Base-by-base conservation (phyloP, 2,888 invertebrate species). In the Tenthredo mesomela region DNA sequence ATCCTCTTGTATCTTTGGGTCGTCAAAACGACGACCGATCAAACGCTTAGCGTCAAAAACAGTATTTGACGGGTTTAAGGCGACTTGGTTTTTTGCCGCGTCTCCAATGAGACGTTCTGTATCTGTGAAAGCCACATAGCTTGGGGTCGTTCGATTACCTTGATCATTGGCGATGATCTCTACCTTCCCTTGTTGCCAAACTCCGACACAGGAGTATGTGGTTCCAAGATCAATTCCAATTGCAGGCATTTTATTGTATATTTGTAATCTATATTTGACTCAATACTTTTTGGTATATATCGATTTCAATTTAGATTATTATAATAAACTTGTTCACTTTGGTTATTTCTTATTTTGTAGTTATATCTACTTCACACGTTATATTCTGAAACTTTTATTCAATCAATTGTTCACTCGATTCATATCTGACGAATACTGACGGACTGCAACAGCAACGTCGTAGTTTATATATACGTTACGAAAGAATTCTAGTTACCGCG, bases 21-120 rank as follows among this genome's bases (percentile, higher is more conserved):
- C 98, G 89, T 97, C 96, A 93, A 96, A 99, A 90, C 97, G 97
- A 90, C 98, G 96, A 84, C 98, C 98, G 94, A 98, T 98, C 91
- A 99, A 95, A 93, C 98, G 96, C 94, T 99, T 97, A 88, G 98
- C 98, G 9, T 82, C 96, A 93, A 97, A 97, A 91, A 97, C 97
- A 87, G 97, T 97, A 94, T 97, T 97, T 92, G 95, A 96, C 85
- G 97, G 97, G 94, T 97, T 97, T 97, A 97, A 97, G 88, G 97
- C 90, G 40, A 96, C 96, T 93, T 97, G 97, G 92, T 97, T 97
- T 93, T 97, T 97, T 61, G 97, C 97, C n/a, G 97, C 97, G 94
- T 98, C 97, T 61, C 98, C 97, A 89, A 98, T 97, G 58, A 98
- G 94, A 77, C 97, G 94, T 93, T 98, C 97, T 2, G 95, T 96